Evolutionary conservation across 2,113 vertebrate genomes (phyloP).

Genomic region (Myxocyprinus asiaticus): DNA sequence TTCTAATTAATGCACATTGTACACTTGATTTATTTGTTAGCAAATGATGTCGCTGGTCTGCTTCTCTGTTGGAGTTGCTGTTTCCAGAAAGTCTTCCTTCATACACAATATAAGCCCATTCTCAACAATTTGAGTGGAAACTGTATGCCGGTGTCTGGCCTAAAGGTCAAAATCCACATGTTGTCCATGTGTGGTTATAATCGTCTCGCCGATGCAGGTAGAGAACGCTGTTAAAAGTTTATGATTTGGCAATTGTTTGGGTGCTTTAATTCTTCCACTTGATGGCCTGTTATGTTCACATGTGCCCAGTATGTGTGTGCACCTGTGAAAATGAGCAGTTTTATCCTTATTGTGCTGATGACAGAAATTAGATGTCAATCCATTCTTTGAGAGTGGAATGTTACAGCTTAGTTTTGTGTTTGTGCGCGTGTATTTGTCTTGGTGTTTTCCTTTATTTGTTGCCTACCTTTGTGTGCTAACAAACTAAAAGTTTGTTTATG

Average conservation of each 20-base stretch:
- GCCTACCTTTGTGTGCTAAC: too few species aligned
- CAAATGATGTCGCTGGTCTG: constrained; percentile 70
- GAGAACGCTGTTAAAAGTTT: constrained; percentile 50
- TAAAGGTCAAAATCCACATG: constrained; percentile 40
- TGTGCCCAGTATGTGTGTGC: background rate
- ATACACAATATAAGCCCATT: constrained; percentile 53
- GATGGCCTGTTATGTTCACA: constrained; percentile 38
- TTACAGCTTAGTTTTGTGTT: too few species aligned
- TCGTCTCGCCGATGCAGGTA: constrained; percentile 44
- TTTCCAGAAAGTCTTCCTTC: constrained; percentile 58
- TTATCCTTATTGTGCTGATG: constrained; percentile 35
- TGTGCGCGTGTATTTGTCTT: background rate
- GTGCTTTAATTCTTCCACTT: constrained; percentile 39
- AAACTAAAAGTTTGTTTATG: too few species aligned
- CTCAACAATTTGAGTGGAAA: constrained; percentile 22
- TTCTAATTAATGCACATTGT: constrained; percentile 81
- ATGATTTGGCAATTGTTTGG: constrained; percentile 46
- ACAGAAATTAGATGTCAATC: constrained; percentile 20
- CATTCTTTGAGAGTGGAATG: background rate
- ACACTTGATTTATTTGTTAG: constrained; percentile 76
- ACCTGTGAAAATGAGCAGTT: constrained; percentile 47
- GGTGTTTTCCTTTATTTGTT: background rate
- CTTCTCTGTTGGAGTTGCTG: constrained; percentile 63
- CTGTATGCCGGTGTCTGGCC: constrained; percentile 15
- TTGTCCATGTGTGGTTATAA: constrained; percentile 42